phyloP scores from a whole-genome alignment of 2,113 vertebrate genomes.

The Gnathonemus echidnorhynchus region DNA sequence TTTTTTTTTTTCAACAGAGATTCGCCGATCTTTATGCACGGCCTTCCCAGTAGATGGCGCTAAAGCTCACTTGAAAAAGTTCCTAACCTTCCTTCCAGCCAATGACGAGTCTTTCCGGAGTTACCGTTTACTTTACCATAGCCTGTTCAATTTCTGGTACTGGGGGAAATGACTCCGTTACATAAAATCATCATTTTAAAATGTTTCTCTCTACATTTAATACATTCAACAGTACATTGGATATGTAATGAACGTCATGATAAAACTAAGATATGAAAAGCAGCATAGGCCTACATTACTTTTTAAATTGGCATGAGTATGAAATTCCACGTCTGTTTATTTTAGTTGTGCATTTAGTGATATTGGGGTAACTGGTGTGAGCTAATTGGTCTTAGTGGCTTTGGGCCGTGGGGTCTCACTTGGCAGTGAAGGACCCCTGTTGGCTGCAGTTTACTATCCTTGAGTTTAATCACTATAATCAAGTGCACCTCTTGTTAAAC shows the following conservation, averaged over 20 bases:
- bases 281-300: neutral
- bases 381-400: neutral
- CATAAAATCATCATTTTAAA: neutral
- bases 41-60: constrained; percentile 31
- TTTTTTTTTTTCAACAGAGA: neutral
- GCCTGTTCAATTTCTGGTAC: neutral
- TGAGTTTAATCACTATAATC: constrained; percentile 32
- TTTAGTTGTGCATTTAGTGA: neutral
- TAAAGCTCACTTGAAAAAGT: constrained; percentile 10
- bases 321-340: neutral
- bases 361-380: neutral
- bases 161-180: neutral
- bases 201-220: neutral
- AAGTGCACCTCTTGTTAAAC: constrained; percentile 31
- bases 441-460: constrained; percentile 27
- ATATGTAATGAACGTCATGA: neutral
- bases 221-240: neutral
- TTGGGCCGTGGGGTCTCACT: too few species aligned
- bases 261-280: neutral
- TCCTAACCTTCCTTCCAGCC: neutral
- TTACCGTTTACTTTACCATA: neutral
- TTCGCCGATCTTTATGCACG: neutral
- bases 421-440: neutral
- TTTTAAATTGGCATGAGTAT: neutral
- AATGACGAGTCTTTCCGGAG: neutral